These are phyloP conservation scores for Drosophila elegans DNA, from an alignment of 1,140 invertebrate genomes.

Conservation along the genomic window DNA sequence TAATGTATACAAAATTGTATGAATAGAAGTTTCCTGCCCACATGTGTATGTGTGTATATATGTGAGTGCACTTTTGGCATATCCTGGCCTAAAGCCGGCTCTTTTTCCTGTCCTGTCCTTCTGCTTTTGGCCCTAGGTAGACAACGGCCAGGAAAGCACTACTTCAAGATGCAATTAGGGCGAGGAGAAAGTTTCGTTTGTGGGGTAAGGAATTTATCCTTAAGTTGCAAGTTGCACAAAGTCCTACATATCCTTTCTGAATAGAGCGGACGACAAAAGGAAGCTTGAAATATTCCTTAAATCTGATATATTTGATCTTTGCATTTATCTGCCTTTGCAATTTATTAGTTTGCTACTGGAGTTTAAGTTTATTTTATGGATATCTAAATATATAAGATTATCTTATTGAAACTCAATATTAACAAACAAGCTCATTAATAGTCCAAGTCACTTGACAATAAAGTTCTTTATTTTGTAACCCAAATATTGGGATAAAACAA, in stretches of 20 bases:
- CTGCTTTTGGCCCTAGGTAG: constrained; percentile 35
- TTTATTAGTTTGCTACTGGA: not conserved
- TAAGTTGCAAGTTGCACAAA: constrained; percentile 17
- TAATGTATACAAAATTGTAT: constrained; percentile 71
- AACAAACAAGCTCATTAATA: no score
- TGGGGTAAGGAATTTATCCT: constrained; percentile 32
- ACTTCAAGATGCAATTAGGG: constrained; percentile 73
- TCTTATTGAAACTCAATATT: no score
- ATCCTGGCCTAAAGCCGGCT: constrained; percentile 34
- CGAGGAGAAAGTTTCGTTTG: constrained; percentile 61
- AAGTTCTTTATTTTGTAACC: no score
- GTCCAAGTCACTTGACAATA: no score
- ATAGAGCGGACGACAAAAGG: not conserved
- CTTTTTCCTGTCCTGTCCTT: constrained; percentile 20
- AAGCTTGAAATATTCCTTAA: not conserved
- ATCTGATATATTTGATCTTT: not conserved
- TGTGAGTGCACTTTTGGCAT: constrained; percentile 31
- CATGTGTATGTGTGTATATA: not conserved
- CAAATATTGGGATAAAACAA: no score
- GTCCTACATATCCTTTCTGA: not conserved
- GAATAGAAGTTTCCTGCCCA: constrained; percentile 17
- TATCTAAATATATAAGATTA: no score
- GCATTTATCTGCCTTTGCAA: not conserved
- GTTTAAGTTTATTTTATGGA: no score
- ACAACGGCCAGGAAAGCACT: constrained; percentile 33